phyloP scores from a whole-genome alignment of 2,113 vertebrate genomes.

The Aptenodytes forsteri region DNA sequence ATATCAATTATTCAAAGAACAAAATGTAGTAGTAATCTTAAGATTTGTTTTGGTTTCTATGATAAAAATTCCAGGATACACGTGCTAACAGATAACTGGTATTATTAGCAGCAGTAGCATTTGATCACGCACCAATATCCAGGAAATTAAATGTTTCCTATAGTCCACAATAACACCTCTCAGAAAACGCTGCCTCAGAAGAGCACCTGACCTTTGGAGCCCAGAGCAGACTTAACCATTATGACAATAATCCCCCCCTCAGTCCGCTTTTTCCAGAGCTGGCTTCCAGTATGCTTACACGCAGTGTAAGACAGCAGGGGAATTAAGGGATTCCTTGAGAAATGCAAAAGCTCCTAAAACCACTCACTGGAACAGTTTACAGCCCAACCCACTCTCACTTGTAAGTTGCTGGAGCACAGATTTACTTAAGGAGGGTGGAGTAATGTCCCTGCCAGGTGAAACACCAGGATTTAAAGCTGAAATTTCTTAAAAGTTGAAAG shows the following conservation, averaged over 20 bases:
- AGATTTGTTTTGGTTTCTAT: neutral
- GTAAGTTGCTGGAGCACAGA: neutral
- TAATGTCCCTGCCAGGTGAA: neutral
- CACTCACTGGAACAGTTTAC: neutral
- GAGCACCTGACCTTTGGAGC: neutral
- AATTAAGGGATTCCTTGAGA: neutral
- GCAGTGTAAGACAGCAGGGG: neutral
- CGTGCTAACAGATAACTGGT: neutral
- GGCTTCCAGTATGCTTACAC: neutral
- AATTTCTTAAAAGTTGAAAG: neutral
- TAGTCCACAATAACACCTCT: neutral
- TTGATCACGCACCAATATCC: neutral
- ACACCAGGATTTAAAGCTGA: neutral
- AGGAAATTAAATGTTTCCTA: neutral
- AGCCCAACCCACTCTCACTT: neutral
- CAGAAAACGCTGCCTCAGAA: neutral
- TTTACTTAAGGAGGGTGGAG: neutral
- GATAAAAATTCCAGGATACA: neutral
- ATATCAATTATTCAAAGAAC: neutral
- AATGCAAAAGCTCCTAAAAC: neutral
- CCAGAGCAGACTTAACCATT: neutral
- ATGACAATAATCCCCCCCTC: neutral
- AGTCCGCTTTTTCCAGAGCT: neutral
- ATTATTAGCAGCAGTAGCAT: neutral
- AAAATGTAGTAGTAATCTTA: neutral